Conservation (phyloP, 1,140 invertebrate genomes). For the Drosophila takahashii region DNA sequence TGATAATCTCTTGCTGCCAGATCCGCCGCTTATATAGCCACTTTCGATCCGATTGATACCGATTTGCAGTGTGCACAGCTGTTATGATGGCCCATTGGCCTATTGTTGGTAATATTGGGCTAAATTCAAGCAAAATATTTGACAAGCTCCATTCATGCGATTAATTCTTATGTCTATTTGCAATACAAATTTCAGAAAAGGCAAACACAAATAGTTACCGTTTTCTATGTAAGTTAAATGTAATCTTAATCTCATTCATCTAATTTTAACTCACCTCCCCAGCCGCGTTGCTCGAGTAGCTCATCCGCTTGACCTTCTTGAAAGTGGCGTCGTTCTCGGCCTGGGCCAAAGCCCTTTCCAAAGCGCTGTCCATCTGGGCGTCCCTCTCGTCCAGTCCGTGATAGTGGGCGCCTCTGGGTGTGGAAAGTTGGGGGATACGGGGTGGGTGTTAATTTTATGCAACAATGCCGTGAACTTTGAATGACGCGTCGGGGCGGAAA, state of each 20-base stretch:
- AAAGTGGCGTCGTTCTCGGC: constrained; percentile 89
- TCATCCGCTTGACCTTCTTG: constrained; percentile 89
- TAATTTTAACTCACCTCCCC: constrained; percentile 86
- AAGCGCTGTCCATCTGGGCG: constrained; percentile 85
- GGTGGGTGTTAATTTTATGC: constrained; percentile 52
- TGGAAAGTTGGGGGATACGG: neutral
- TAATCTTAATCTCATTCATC: no score
- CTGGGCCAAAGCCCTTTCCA: constrained; percentile 88
- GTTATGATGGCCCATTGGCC: constrained; percentile 13
- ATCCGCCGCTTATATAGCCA: constrained; percentile 4
- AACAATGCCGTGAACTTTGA: constrained; percentile 20
- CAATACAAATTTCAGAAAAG: no score
- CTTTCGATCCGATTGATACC: neutral
- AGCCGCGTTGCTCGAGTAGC: constrained; percentile 88
- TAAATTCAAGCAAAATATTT: constrained; percentile 14
- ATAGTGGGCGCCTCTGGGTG: constrained; percentile 46
- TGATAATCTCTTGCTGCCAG: neutral
- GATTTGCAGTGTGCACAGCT: constrained; percentile 13
- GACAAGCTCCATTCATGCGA: neutral
- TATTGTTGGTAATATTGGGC: constrained; percentile 9
- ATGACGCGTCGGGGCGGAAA: constrained; percentile 36
- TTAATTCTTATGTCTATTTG: no score
- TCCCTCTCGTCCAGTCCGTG: constrained; percentile 73
- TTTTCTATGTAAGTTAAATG: no score
- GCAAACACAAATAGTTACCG: no score